Evolutionary conservation across 1,140 invertebrate genomes (phyloP).

Genomic region (Pteromalus puparum): DNA sequence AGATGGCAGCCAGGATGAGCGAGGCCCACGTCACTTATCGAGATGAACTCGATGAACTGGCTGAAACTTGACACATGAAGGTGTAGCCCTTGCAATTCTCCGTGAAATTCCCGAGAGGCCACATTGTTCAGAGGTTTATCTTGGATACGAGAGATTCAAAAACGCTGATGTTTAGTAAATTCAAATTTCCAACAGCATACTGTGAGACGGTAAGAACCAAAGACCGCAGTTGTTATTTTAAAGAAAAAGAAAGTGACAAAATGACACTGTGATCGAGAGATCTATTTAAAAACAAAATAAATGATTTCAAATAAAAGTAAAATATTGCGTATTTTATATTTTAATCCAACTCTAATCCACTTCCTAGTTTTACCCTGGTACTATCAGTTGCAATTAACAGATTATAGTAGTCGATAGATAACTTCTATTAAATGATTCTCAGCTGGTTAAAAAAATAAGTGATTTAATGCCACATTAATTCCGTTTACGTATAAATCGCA

Average conservation of each 20-base stretch:
- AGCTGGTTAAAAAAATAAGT: no score
- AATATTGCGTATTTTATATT: not conserved
- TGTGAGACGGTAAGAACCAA: not conserved
- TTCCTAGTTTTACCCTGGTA: no score
- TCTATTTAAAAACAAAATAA: not conserved
- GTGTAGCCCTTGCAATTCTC: constrained; percentile 2
- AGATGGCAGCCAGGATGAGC: constrained; percentile 49
- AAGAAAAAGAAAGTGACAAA: not conserved
- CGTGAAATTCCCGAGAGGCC: not conserved
- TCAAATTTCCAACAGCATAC: not conserved
- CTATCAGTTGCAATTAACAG: no score
- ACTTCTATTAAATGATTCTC: no score
- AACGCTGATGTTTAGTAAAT: not conserved
- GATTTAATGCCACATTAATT: no score
- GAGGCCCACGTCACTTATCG: constrained; percentile 4
- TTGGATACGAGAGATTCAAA: not conserved
- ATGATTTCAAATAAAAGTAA: not conserved
- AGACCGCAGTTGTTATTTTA: not conserved
- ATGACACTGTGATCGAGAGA: not conserved
- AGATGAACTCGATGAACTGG: constrained; percentile 36
- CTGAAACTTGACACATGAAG: constrained; percentile 24
- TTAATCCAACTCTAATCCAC: not conserved
- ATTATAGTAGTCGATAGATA: no score
- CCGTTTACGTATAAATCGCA: no score
- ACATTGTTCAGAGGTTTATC: not conserved